A percentile compares a stretch with the other conserved stretches of the same genome.
Evolutionary conservation across 2,113 vertebrate genomes (phyloP).

Genomic region (Aplodontia rufa): DNA sequence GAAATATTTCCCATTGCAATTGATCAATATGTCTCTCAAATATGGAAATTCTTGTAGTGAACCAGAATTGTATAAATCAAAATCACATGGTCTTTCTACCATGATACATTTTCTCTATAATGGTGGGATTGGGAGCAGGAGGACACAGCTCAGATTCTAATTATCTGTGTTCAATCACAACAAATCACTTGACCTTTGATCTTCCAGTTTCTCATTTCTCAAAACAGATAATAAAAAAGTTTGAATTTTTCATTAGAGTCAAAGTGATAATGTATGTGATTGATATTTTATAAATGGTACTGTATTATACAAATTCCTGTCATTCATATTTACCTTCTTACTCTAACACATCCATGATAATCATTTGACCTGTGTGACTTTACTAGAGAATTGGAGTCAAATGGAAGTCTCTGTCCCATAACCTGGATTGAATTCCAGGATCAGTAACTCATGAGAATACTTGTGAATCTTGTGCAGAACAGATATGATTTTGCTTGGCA

Average conservation of each 20-base stretch:
- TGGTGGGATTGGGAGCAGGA: background rate
- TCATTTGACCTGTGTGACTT: background rate
- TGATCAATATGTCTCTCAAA: background rate
- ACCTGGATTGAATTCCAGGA: background rate
- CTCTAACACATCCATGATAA: background rate
- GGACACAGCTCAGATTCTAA: background rate
- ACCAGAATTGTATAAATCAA: background rate
- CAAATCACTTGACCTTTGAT: slow-evolving; percentile 8
- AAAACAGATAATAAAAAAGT: slow-evolving; percentile 44
- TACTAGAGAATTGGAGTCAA: background rate
- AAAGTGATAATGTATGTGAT: slow-evolving; percentile 21
- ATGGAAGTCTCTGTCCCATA: background rate
- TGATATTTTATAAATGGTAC: background rate
- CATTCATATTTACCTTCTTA: slow-evolving; percentile 22
- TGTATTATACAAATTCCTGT: background rate
- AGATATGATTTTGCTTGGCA: background rate
- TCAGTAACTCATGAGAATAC: background rate
- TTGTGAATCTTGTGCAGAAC: background rate
- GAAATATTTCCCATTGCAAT: background rate
- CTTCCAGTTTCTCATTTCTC: slow-evolving; percentile 8
- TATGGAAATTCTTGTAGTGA: background rate
- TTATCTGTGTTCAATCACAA: background rate
- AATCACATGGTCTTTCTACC: background rate
- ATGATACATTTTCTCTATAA: background rate
- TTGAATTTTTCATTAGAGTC: background rate